Evolutionary conservation across 2,888 invertebrate genomes (phyloP).

Genomic region (Andricus curvator): DNA sequence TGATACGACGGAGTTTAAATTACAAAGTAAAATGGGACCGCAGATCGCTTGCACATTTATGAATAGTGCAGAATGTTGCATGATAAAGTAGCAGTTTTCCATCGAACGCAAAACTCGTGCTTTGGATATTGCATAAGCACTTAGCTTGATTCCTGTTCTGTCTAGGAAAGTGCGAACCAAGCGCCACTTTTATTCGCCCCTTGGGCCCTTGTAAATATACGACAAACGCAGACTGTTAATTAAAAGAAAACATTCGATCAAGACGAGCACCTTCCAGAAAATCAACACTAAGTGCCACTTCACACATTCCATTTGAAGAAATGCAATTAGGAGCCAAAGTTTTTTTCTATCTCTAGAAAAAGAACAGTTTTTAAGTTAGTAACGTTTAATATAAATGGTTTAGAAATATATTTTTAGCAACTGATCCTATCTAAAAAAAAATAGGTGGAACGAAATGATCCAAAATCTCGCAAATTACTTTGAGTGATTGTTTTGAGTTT

Average conservation of each 20-base stretch:
- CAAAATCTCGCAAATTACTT: too few relatives aligned
- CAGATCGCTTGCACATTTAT: slow-evolving; percentile 34
- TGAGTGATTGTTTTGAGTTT: too few relatives aligned
- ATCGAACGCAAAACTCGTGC: slow-evolving; percentile 33
- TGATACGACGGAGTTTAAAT: slow-evolving; percentile 8
- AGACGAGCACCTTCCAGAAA: background rate
- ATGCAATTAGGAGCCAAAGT: background rate
- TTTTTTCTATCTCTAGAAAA: background rate
- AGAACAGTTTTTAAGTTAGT: background rate
- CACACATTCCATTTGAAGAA: background rate
- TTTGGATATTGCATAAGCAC: slow-evolving; percentile 30
- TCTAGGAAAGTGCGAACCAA: background rate
- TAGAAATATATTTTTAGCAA: background rate
- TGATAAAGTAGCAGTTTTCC: slow-evolving; percentile 25
- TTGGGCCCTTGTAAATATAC: background rate
- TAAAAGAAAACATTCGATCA: slow-evolving; percentile 29
- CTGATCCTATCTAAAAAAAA: too few relatives aligned
- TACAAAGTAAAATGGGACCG: slow-evolving; percentile 32
- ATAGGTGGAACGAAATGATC: too few relatives aligned
- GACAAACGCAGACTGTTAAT: background rate
- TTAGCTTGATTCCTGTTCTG: slow-evolving; percentile 30
- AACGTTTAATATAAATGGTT: background rate
- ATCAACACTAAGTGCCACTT: background rate
- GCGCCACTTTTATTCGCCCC: background rate
- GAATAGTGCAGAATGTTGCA: slow-evolving; percentile 20